A percentile compares a stretch with the other conserved stretches of the same genome.
Conservation (phyloP, 2,888 invertebrate species). For the Apantesis nais region DNA sequence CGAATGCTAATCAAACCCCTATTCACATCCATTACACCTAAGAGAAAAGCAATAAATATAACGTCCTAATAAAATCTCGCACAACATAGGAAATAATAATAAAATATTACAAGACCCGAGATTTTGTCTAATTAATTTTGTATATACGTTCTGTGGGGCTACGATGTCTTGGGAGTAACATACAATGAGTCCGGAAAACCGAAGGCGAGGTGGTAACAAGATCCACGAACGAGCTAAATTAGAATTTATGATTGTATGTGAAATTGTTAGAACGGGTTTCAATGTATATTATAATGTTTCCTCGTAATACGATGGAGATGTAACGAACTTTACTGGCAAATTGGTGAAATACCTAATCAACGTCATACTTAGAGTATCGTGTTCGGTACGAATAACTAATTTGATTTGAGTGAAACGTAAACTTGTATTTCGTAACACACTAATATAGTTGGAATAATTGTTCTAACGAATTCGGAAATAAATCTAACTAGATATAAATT, state of each 20-base stretch:
- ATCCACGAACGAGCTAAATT: slow-evolving; percentile 81
- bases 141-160: slow-evolving; percentile 78
- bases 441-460: neutral
- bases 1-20: slow-evolving; percentile 77
- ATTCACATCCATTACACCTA: slow-evolving; percentile 78
- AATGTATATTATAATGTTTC: slow-evolving; percentile 70
- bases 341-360: slow-evolving; percentile 62
- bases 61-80: slow-evolving; percentile 78
- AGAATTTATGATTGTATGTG: slow-evolving; percentile 85
- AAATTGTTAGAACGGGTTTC: slow-evolving; percentile 82
- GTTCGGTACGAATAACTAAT: slow-evolving; percentile 42
- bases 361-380: slow-evolving; percentile 64
- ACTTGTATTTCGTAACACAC: neutral
- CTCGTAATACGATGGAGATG: slow-evolving; percentile 61
- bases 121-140: slow-evolving; percentile 85
- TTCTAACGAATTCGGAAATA: neutral
- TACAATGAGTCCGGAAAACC: slow-evolving; percentile 80
- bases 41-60: slow-evolving; percentile 81
- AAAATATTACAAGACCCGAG: slow-evolving; percentile 83
- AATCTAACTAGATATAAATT: neutral
- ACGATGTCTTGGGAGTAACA: slow-evolving; percentile 82
- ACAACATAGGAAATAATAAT: slow-evolving; percentile 82
- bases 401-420: slow-evolving; percentile 6
- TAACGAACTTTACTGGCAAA: slow-evolving; percentile 64
- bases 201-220: slow-evolving; percentile 78